Percentiles rank a stretch among this genome's conserved stretches.
These are phyloP conservation scores for Uropsilus gracilis DNA, from an alignment of 2,113 vertebrate genomes.

Conservation along the genomic window DNA sequence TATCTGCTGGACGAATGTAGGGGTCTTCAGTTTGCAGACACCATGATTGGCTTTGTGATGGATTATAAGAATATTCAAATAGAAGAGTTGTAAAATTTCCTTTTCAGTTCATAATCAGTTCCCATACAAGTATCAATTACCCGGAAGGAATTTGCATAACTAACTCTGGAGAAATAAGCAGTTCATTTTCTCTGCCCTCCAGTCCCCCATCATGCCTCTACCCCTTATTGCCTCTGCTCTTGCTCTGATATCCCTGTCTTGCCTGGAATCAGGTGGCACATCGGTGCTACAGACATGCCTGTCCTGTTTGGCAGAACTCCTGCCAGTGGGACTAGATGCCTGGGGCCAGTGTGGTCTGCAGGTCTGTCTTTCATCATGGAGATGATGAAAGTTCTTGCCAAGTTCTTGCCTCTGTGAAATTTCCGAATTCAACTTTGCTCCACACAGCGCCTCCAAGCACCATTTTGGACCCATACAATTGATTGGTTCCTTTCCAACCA, in stretches of 20 bases:
- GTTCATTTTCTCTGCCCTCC: neutral
- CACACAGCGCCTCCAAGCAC: neutral
- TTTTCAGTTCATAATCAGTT: neutral
- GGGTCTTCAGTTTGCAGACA: neutral
- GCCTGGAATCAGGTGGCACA: neutral
- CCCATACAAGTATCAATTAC: neutral
- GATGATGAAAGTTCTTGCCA: neutral
- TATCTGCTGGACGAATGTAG: neutral
- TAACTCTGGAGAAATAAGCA: neutral
- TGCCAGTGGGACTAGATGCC: neutral
- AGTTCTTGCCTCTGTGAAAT: conserved; percentile 35
- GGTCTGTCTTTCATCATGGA: neutral
- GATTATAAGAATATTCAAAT: neutral
- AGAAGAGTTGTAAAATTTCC: neutral
- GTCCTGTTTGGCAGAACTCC: neutral
- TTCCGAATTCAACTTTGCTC: conserved; percentile 1
- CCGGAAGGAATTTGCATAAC: neutral
- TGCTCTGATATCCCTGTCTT: neutral
- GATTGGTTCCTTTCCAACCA: conserved; percentile 37
- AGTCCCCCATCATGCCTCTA: neutral
- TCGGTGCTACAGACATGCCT: neutral
- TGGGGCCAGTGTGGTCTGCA: neutral
- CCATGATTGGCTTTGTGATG: neutral
- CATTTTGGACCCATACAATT: conserved; percentile 44
- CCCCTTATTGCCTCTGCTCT: neutral